phyloP scores from a whole-genome alignment of 2,797 vertebrate genomes.

The Bradypodion ventrale region DNA sequence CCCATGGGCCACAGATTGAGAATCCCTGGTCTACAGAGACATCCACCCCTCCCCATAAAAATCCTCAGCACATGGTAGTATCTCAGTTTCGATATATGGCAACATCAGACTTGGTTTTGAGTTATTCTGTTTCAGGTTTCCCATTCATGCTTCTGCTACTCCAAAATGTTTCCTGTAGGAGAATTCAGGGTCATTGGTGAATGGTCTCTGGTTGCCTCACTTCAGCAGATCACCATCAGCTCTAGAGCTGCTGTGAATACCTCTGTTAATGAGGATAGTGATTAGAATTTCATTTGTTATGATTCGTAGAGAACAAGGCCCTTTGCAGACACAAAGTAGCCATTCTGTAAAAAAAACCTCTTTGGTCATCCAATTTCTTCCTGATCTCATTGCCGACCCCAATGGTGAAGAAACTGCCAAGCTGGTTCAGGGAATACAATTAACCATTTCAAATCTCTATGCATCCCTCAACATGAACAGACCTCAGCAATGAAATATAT shows the following conservation, averaged over 20 bases:
- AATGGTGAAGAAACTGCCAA: background rate
- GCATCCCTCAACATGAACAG: background rate
- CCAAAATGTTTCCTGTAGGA: too few species aligned
- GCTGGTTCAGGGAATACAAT: background rate
- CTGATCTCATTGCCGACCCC: background rate
- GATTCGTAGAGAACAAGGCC: background rate
- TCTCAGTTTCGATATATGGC: too few species aligned
- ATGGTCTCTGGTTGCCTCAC: background rate
- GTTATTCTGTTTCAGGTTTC: too few species aligned
- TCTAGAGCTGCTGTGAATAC: background rate
- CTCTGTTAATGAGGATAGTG: background rate
- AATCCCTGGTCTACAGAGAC: too few species aligned
- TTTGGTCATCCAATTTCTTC: background rate
- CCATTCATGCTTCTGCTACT: too few species aligned
- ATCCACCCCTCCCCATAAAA: too few species aligned
- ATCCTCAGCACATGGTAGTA: too few species aligned
- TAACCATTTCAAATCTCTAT: background rate
- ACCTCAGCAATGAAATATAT: background rate
- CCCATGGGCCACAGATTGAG: too few species aligned
- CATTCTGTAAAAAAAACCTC: background rate
- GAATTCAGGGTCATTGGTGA: background rate
- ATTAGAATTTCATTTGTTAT: background rate
- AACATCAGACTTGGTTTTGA: too few species aligned
- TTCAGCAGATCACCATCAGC: background rate
- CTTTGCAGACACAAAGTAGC: background rate